Base-by-base conservation (phyloP, 2,797 vertebrate genomes). In the Limosa lapponica region DNA sequence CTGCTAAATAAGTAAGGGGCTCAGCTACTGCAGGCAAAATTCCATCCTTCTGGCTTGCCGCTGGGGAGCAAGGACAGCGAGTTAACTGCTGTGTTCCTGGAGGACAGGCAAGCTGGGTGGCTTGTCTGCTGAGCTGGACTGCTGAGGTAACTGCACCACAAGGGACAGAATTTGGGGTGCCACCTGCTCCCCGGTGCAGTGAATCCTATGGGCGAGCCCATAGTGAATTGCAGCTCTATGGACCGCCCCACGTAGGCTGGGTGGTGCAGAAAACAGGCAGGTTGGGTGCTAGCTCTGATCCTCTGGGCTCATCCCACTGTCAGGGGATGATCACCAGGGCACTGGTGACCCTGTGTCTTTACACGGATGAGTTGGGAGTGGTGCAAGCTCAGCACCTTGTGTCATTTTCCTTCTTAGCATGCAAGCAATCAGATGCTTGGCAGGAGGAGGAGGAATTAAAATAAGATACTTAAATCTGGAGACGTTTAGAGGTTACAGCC, bases 301-400 rank as follows among this genome's bases (percentile, higher is more conserved):
- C 52, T 34, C 49, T 74, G 69, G 52, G 51, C 52, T 88, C 16
- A 27, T 6, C 22, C 43, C 32, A 25, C 1, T 3, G 5, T 46
- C 59, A 51, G 89, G 59, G 34, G 52, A 18, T 0, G 5, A 22
- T 84, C 52, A 24, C 70, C 7, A 11, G 39, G 52, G 36, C 2
- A 2, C 52, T 34, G 46, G 43, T 94, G 80, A 88, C 73, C 58
- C 69, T 28, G 28, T 39, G 55, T 79, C 88, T 87, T 87, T 69
- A 46, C 14, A 19, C 0, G 0, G 77, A 77, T 89, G 77, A 92
- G 59, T 18, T 39, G 41, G 82, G 70, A 94, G 70, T 9, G 24
- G 86, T 96, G 93, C 94, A 91, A 94, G 51, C 91, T 97, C 93
- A 97, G 95, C 95, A 93, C 81, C 78, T 95, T 49, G 80, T 87